These are phyloP conservation scores for Lepus europaeus DNA, from an alignment of 2,113 vertebrate genomes.

Conservation along the genomic window DNA sequence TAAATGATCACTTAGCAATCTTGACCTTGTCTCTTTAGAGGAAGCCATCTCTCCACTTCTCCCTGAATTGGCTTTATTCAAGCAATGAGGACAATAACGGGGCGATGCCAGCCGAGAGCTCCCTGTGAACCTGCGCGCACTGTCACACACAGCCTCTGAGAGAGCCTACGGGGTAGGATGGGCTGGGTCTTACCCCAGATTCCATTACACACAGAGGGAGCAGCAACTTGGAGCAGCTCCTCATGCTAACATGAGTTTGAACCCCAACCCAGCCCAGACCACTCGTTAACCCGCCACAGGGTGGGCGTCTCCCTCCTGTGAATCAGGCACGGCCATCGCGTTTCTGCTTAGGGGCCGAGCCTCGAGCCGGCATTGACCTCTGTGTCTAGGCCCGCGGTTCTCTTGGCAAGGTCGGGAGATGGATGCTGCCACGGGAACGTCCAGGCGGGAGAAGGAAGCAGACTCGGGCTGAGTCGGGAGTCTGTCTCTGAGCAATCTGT, in stretches of 20 bases:
- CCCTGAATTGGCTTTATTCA: rapidly evolving
- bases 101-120: rapidly evolving
- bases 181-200: rapidly evolving
- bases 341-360: not conserved
- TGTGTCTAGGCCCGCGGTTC: not conserved
- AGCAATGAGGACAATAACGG: rapidly evolving
- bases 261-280: no score
- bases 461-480: not conserved
- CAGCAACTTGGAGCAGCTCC: no score
- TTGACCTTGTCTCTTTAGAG: not conserved
- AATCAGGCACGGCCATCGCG: rapidly evolving
- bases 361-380: rapidly evolving
- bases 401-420: rapidly evolving
- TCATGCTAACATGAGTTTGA: not conserved
- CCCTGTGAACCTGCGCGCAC: rapidly evolving
- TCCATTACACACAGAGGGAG: not conserved
- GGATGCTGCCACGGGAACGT: rapidly evolving
- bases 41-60: not conserved
- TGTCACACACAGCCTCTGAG: not conserved
- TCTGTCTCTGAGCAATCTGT: rapidly evolving
- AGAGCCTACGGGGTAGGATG: rapidly evolving
- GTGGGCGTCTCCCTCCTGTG: rapidly evolving
- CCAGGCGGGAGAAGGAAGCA: no score
- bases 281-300: rapidly evolving
- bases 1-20: not conserved